Evolutionary conservation across 2,113 vertebrate genomes (phyloP), one percentile per base, ranked within the genome.

Genomic region (Furnarius figulus): DNA sequence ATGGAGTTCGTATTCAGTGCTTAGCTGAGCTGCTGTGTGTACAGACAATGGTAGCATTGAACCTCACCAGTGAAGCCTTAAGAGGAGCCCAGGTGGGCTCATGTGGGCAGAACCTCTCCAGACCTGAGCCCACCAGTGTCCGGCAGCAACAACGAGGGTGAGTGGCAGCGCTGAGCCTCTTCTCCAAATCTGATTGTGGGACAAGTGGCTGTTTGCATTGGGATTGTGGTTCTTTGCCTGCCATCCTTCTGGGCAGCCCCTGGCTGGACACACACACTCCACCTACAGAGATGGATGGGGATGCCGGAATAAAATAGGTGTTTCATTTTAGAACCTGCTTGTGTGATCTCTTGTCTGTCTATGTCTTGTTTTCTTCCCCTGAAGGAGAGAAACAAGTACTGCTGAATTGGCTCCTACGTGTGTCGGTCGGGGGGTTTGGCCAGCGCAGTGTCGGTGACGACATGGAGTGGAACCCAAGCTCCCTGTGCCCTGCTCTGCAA

Each of bases 11-110:
- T 53, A 28, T 49, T 12, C 3, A 2, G 87, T 65, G 8, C 66
- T 39, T 9, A 46, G 25, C 72, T 70, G 86, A 56, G 61, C 50
- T 87, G 56, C 87, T 8, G 13, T 74, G 22, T 0, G 5, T 27
- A 28, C 79, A 73, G 92, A 73, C 47, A 25, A 23, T 1, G 35
- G 52, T 61, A 90, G 84, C 92, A 24, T 58, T 73, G 59, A 96
- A 84, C 83, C 25, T 90, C 94, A 72, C 76, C 78, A 8, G 40
- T 79, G 87, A 93, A 72, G 85, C 72, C 97, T 97, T 95, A 95
- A 75, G 5, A 61, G n/a, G 28, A 84, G 12, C 76, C 74, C n/a
- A 49, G 31, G 56, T 3, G 31, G 58, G 73, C 87, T 86, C 33
- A 3, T 3, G 39, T 78, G 59, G 91, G 53, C 86, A 55, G 59